phyloP scores from a whole-genome alignment of 2,888 invertebrate species.

The Tortricodes alternella region DNA sequence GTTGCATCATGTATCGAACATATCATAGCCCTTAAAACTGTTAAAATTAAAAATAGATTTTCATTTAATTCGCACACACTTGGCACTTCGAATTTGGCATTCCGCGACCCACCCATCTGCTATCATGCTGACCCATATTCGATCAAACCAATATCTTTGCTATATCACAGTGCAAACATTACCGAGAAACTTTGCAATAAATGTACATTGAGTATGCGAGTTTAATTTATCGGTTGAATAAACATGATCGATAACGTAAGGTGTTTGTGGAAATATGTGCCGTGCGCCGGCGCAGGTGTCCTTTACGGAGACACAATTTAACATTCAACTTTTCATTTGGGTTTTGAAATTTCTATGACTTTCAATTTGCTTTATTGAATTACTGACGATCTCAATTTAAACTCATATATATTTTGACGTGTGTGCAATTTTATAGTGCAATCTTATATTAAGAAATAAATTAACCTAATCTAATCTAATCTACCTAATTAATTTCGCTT shows the following conservation, averaged over 20 bases:
- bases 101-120: conserved; percentile 19
- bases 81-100: conserved; percentile 6
- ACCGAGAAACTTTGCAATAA: conserved; percentile 47
- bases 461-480: too few species aligned
- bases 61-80: conserved; percentile 6
- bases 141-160: conserved; percentile 26
- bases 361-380: too few species aligned
- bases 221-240: conserved; percentile 45
- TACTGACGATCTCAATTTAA: too few species aligned
- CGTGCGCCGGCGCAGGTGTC: conserved; percentile 51
- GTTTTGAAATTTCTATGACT: too few species aligned
- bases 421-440: too few species aligned
- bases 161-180: conserved; percentile 45
- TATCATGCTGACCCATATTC: conserved; percentile 32
- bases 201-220: conserved; percentile 30
- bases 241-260: conserved; percentile 48
- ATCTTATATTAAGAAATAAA: too few species aligned
- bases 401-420: too few species aligned
- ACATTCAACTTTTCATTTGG: too few species aligned
- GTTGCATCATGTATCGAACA: too few species aligned
- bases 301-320: conserved; percentile 11
- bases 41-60: too few species aligned
- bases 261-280: conserved; percentile 48
- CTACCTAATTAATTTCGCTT: too few species aligned
- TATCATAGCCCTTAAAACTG: too few species aligned